These are phyloP conservation scores for Cephalotes varians DNA, from an alignment of 2,888 invertebrate species.

Conservation along the genomic window DNA sequence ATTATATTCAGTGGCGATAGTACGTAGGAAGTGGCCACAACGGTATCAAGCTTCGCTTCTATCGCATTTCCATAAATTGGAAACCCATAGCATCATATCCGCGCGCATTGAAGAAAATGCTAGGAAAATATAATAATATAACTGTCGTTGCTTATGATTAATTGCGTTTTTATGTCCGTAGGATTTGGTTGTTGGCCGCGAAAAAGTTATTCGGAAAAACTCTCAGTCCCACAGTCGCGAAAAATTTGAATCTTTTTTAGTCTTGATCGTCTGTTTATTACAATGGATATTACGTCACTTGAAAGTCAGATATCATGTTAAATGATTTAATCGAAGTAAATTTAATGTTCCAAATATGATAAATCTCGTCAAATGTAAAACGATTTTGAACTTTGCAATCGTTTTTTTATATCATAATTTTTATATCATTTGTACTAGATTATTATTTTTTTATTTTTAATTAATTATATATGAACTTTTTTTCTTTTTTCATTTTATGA, in stretches of 20 bases:
- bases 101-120: not conserved
- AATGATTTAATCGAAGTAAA: not conserved
- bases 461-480: not conserved
- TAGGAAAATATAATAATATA: constrained; percentile 5
- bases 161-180: not conserved
- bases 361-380: not conserved
- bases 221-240: not conserved
- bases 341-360: not conserved
- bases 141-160: not conserved
- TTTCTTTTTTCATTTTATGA: not conserved
- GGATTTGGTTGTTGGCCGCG: not conserved
- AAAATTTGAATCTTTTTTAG: not conserved
- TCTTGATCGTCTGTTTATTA: not conserved
- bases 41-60: not conserved
- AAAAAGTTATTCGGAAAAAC: not conserved
- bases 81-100: not conserved
- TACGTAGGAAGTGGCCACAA: not conserved
- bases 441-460: not conserved
- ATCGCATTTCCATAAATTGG: constrained; percentile 29
- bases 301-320: not conserved
- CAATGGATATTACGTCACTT: not conserved
- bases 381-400: not conserved
- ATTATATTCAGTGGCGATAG: constrained; percentile 2
- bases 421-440: not conserved
- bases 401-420: not conserved